A percentile compares a stretch with the other conserved stretches of the same genome.
Conservation (phyloP, 30 jellyfish, hydroid and myxozoan genomes). For the Aurelia sp. region DNA sequence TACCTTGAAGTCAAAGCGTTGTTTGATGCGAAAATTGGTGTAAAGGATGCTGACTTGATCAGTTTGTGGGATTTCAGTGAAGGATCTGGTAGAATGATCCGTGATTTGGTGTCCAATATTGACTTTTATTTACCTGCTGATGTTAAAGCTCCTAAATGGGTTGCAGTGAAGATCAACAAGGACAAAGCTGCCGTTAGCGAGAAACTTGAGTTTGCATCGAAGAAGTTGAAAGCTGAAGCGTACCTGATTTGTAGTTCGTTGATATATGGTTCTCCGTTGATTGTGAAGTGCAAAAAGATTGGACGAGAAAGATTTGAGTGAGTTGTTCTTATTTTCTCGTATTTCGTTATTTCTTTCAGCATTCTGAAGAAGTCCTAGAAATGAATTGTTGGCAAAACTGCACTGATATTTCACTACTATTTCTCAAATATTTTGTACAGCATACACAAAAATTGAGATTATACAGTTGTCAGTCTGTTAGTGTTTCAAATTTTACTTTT, state of each 20-base stretch:
- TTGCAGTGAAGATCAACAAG: background rate
- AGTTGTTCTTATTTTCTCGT: background rate
- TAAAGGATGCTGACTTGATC: constrained; percentile 23
- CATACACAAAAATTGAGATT: too few relatives aligned
- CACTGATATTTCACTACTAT: too few relatives aligned
- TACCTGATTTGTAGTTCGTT: constrained; percentile 5
- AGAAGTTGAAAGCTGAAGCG: constrained; percentile 12
- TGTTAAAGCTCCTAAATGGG: constrained; percentile 62
- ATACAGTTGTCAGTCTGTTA: too few relatives aligned
- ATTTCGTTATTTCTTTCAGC: too few relatives aligned
- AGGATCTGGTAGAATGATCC: constrained; percentile 47
- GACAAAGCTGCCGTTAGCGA: background rate
- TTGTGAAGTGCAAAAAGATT: constrained; percentile 4
- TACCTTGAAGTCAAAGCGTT: constrained; percentile 42
- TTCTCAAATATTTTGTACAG: too few relatives aligned
- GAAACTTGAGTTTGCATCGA: constrained; percentile 21
- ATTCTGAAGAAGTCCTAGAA: too few relatives aligned
- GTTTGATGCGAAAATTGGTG: constrained; percentile 1
- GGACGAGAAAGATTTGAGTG: constrained; percentile 44
- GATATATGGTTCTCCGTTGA: constrained; percentile 11
- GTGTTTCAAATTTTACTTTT: too few relatives aligned
- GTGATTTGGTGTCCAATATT: constrained; percentile 33
- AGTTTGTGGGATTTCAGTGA: constrained; percentile 66
- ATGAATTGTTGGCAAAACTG: too few relatives aligned
- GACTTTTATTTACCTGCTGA: constrained; percentile 37